Conservation (phyloP, 2,797 vertebrate species). For the Antrozous pallidus region DNA sequence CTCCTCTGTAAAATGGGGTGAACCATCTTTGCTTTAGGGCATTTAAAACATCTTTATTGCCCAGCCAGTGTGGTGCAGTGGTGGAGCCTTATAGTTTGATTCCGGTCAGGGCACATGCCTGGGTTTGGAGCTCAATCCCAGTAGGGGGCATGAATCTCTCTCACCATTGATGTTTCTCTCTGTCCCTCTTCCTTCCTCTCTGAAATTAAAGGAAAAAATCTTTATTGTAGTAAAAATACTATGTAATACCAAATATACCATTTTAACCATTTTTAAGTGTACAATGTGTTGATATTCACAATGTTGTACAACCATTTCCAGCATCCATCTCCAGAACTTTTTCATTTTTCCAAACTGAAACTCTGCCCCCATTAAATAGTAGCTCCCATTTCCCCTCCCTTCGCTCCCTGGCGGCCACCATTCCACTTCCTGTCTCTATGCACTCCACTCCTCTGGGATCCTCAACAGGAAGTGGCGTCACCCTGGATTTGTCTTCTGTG, state of each 20-base stretch:
- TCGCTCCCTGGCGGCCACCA: accelerated
- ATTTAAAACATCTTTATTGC: neutral
- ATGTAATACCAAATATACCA: neutral
- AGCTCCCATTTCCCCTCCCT: neutral
- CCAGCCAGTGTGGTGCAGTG: no score
- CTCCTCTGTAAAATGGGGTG: neutral
- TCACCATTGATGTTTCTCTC: no score
- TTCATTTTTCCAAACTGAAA: neutral
- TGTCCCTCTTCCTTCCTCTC: no score
- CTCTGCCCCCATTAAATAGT: neutral
- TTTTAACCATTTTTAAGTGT: neutral
- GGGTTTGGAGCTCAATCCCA: no score
- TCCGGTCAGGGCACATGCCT: no score
- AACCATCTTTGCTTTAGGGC: neutral
- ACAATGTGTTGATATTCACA: neutral
- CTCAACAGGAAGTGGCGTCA: neutral
- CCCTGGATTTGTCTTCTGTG: neutral
- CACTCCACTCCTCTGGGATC: neutral
- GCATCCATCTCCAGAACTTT: neutral
- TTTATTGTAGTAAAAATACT: neutral
- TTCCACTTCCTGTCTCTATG: neutral
- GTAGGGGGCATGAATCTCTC: no score
- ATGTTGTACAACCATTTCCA: accelerated
- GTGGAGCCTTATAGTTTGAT: no score
- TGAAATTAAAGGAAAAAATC: neutral